Conservation (phyloP, 2,797 vertebrate species). For the Otolemur crassicaudatus region DNA sequence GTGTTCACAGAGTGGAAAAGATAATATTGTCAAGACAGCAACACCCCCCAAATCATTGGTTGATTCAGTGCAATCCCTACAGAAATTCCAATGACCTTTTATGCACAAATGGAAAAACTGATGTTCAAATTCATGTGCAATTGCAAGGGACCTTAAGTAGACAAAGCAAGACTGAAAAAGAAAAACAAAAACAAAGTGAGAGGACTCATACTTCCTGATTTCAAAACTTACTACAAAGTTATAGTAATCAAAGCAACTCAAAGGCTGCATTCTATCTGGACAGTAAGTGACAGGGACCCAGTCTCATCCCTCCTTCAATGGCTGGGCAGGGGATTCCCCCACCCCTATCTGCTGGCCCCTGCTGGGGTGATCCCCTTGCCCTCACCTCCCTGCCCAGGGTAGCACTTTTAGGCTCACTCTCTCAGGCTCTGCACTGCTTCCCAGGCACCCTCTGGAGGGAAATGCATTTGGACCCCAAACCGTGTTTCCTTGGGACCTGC, state of each 20-base stretch:
- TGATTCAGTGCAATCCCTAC: not conserved
- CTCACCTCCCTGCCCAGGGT: not conserved
- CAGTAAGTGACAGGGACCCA: not conserved
- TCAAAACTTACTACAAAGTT: not conserved
- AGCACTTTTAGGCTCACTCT: not conserved
- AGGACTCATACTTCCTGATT: not conserved
- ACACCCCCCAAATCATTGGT: not conserved
- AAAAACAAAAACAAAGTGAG: not conserved
- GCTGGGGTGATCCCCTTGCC: not conserved
- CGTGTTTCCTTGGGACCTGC: not conserved
- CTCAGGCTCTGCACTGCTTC: not conserved
- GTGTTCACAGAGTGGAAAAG: not conserved
- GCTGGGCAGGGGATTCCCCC: not conserved
- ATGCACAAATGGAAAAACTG: not conserved
- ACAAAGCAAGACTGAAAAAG: not conserved
- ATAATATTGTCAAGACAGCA: not conserved
- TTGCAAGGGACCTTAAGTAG: not conserved
- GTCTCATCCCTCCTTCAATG: not conserved
- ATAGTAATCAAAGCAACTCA: not conserved
- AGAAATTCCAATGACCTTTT: not conserved
- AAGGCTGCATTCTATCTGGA: not conserved
- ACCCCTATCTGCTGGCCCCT: not conserved
- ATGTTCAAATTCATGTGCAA: not conserved
- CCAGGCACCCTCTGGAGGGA: not conserved
- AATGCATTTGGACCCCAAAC: not conserved